Evolutionary conservation across 2,797 vertebrate genomes (phyloP), one percentile per base, ranked within the genome.

Genomic region (Novumbra hubbsi): DNA sequence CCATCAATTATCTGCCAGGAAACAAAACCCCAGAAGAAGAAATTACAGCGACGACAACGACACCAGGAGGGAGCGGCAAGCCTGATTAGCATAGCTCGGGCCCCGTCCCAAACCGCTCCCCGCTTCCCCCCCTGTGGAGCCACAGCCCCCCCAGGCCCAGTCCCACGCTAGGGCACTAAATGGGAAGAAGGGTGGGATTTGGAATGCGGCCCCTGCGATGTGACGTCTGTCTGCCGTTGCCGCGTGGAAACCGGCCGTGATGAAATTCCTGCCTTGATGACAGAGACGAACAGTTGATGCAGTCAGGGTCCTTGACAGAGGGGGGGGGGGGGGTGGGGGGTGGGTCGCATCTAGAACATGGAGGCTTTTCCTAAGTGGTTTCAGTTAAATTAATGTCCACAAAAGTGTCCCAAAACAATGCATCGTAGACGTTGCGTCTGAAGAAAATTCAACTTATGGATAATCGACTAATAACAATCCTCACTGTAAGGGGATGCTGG

Each of bases 1-100:
- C 95, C 95, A 98, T 98, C 96, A 98, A 98, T 98, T 97, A 96
- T 93, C 94, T 94, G 90, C 95, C 95, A 93, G 94, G 95, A 98
- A 97, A 98, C 96, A 97, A 97, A 96, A 93, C 88, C 91, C 88
- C 90, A 95, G 94, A 95, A 95, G 95, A 91, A 84, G 86, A 50
- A 48, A 21, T 6, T 71, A 88, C 86, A 84, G 87, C 90, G 81
- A 91, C 85, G 88, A 78, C 76, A 67, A 79, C 77, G 11, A 32
- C 50, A 38, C 52, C 32, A 57, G n/a, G 70, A 14, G 50, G 50
- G 30, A 71, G 52, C 41, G 8, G 41, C 41, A 45, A 14, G 52
- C 50, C 70, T 38, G 11, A 71, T 71, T 71, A 71, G 70, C 50
- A 71, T 71, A 71, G 28, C 52, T 24, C 30, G 85, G 75, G 80